Percentiles rank a stretch among this genome's conserved stretches.
Conservation (phyloP, 2,113 vertebrate genomes). For the Ardeotis arabs region DNA sequence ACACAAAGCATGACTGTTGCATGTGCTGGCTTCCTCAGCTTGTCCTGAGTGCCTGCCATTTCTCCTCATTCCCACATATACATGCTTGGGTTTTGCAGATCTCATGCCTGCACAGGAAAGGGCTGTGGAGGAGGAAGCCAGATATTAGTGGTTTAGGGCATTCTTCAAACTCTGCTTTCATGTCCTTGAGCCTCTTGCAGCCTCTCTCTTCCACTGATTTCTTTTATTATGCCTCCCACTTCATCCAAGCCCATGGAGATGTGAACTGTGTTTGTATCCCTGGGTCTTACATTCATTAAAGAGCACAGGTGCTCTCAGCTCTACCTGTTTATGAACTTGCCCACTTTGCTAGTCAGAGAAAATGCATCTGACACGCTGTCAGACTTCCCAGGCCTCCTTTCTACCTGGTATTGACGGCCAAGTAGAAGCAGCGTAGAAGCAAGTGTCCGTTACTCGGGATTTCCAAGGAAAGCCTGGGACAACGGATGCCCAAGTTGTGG, state of each 20-base stretch:
- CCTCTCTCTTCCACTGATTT: not conserved
- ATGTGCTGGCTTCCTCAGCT: not conserved
- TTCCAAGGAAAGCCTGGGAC: constrained; percentile 12
- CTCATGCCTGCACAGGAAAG: not conserved
- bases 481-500: not conserved
- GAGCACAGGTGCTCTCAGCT: not conserved
- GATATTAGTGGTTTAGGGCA: not conserved
- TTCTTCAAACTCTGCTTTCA: not conserved
- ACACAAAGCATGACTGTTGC: not conserved
- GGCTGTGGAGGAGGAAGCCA: not conserved
- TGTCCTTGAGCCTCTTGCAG: not conserved
- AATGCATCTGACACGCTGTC: not conserved
- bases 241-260: not conserved
- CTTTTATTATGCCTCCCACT: not conserved
- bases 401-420: not conserved
- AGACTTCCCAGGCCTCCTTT: not conserved
- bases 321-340: not conserved
- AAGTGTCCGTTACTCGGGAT: not conserved
- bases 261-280: not conserved
- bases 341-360: not conserved
- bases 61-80: not conserved
- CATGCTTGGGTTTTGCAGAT: not conserved
- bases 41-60: not conserved
- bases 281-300: not conserved
- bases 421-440: not conserved